phyloP scores from a whole-genome alignment of 2,888 invertebrate genomes.

The Hirtodrosophila duncani region DNA sequence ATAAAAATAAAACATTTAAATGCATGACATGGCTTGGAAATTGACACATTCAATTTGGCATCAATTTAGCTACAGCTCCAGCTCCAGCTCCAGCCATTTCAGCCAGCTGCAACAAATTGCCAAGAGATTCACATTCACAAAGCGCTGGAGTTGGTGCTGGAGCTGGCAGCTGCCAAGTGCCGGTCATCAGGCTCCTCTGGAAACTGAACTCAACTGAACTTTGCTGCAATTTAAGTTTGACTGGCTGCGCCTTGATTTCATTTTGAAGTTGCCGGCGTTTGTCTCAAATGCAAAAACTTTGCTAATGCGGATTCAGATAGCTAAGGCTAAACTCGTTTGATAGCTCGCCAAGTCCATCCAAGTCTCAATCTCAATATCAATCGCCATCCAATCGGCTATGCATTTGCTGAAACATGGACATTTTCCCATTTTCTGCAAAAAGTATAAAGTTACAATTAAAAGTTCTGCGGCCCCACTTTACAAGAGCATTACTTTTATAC shows the following conservation, averaged over 20 bases:
- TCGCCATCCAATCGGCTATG: slow-evolving; percentile 47
- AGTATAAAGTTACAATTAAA: slow-evolving; percentile 48
- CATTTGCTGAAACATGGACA: slow-evolving; percentile 37
- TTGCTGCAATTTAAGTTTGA: slow-evolving; percentile 61
- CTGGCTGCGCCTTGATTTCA: slow-evolving; percentile 54
- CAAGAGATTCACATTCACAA: slow-evolving; percentile 38
- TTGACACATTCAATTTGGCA: slow-evolving; percentile 64
- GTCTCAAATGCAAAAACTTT: slow-evolving; percentile 61
- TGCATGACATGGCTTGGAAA: slow-evolving; percentile 51
- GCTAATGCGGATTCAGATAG: slow-evolving; percentile 28
- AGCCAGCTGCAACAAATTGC: slow-evolving; percentile 50
- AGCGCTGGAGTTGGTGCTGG: no score
- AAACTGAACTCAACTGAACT: slow-evolving; percentile 9
- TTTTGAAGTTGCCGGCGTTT: slow-evolving; percentile 49
- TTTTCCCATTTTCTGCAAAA: slow-evolving; percentile 17
- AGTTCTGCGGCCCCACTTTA: slow-evolving; percentile 31
- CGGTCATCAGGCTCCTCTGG: not conserved
- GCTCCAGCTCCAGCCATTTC: no score
- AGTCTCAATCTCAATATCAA: slow-evolving; percentile 24
- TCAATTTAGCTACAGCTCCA: slow-evolving; percentile 49
- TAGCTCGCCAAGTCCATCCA: slow-evolving; percentile 20
- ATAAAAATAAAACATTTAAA: slow-evolving; percentile 55
- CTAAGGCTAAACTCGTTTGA: slow-evolving; percentile 17
- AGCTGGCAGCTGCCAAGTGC: slow-evolving; percentile 24
- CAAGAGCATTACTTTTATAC: slow-evolving; percentile 52